Base-by-base conservation (phyloP, 1,140 invertebrate species). In the Matsumurasca onukii region DNA sequence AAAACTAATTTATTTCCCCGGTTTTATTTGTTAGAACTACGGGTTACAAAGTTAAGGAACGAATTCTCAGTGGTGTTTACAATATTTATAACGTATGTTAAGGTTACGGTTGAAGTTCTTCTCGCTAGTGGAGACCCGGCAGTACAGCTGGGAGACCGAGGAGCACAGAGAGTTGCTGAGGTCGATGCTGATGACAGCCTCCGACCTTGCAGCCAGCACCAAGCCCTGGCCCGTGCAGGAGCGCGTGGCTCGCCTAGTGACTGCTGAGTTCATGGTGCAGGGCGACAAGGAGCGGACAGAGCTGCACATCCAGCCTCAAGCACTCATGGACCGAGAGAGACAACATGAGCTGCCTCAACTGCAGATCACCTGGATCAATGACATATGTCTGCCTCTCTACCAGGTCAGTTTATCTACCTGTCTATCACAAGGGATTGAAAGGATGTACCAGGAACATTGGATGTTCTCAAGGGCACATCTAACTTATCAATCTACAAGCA, bases 141-240 rank as follows among this genome's bases (percentile, higher is more conserved):
- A 78, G 13, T 82, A 82, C 70, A 80, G 85, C 69, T 86, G 84
- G 83, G 74, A 73, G 3, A 75, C 77, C 30, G 84, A 86, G 59
- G 79, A 83, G 9, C 79, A 86, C 71, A 76, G 83, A n/a, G 79
- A 80, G 39, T 73, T 83, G 34, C 70, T 84, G 0, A 72, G 86
- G 49, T 84, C 83, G 2, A 88, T 89, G 83, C 80, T 88, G 77
- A 89, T 89, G 88, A 89, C 88, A 17, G 86, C 85, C 0, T 87
- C 86, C 72, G 88, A 89, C 77, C 78, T 89, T 1, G 83, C 85
- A 5, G 87, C 87, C 30, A 88, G 87, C 27, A 83, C 83, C 1
- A 89, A 89, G 76, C 86, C 87, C 0, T 89, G 88, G 88, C 78
- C 82, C 29, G 81, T 86, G 15, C 86, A 89, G 75, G 80, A 83